Conservation (phyloP, 2,113 vertebrate species). For the Lichenostomus cassidix region DNA sequence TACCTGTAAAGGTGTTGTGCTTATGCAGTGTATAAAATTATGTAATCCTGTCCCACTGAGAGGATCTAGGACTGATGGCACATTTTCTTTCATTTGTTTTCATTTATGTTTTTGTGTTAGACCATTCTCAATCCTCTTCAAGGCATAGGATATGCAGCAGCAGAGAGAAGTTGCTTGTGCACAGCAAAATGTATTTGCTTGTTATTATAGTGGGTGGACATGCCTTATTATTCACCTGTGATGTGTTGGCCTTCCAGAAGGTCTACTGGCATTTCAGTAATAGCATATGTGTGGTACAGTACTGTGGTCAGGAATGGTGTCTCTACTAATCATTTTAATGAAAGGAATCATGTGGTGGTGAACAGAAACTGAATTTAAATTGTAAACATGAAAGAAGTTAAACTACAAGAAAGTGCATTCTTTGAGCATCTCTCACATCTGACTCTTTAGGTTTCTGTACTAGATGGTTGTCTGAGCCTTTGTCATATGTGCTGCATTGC, state of each 20-base stretch:
- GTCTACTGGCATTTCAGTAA: conserved; percentile 23
- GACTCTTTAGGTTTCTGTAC: neutral
- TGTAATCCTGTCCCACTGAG: neutral
- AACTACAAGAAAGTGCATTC: neutral
- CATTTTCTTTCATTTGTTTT: neutral
- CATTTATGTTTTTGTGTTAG: neutral
- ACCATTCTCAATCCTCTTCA: neutral
- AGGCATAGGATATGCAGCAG: neutral
- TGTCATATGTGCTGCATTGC: neutral
- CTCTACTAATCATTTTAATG: conserved; percentile 37
- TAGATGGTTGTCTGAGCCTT: neutral
- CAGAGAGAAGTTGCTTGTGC: neutral
- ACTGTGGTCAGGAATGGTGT: conserved; percentile 10
- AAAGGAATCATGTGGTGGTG: neutral
- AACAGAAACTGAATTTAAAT: conserved; percentile 44
- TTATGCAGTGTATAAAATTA: neutral
- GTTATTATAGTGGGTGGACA: conserved; percentile 7
- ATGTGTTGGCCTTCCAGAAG: conserved; percentile 31
- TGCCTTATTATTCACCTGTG: conserved; percentile 15
- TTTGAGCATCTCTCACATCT: neutral
- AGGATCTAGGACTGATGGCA: neutral
- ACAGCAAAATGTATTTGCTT: neutral
- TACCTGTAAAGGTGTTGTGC: neutral
- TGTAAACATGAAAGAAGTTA: neutral
- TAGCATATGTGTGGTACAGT: neutral